Evolutionary conservation across 2,797 vertebrate genomes (phyloP).

Genomic region (Xenopus petersii): DNA sequence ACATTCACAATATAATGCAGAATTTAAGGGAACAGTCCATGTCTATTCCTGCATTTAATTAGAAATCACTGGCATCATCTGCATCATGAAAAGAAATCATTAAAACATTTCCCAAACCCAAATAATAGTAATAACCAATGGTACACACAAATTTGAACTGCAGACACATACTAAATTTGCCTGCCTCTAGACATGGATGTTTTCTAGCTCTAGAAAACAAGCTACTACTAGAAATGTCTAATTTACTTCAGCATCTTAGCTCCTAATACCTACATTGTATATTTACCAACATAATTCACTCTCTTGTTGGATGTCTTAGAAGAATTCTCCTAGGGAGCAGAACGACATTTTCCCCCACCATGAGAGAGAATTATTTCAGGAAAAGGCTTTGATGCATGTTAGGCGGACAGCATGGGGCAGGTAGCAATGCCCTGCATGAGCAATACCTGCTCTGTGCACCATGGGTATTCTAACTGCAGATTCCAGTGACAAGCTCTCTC

Average conservation of each 20-base stretch:
- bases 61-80: too few relatives aligned
- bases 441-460: conserved; percentile 40
- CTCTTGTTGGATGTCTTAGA: conserved; percentile 19
- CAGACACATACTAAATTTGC: too few relatives aligned
- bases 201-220: not conserved
- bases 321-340: conserved; percentile 30
- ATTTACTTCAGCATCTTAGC: conserved; percentile 1
- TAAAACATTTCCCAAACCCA: too few relatives aligned
- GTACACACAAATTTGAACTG: too few relatives aligned
- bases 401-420: conserved; percentile 39
- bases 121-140: too few relatives aligned
- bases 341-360: conserved; percentile 17
- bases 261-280: conserved; percentile 11
- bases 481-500: conserved; percentile 22
- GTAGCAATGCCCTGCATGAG: conserved; percentile 26
- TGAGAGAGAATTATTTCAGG: conserved; percentile 25
- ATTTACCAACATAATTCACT: conserved; percentile 35
- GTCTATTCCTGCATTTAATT: too few relatives aligned
- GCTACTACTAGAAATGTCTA: conserved; percentile 10
- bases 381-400: conserved; percentile 43
- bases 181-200: too few relatives aligned
- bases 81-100: too few relatives aligned
- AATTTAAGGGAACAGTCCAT: too few relatives aligned
- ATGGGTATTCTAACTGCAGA: conserved; percentile 30
- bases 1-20: too few relatives aligned